Conservation (phyloP, 1,140 invertebrate species). For the Yoshiicerus persimilis region DNA sequence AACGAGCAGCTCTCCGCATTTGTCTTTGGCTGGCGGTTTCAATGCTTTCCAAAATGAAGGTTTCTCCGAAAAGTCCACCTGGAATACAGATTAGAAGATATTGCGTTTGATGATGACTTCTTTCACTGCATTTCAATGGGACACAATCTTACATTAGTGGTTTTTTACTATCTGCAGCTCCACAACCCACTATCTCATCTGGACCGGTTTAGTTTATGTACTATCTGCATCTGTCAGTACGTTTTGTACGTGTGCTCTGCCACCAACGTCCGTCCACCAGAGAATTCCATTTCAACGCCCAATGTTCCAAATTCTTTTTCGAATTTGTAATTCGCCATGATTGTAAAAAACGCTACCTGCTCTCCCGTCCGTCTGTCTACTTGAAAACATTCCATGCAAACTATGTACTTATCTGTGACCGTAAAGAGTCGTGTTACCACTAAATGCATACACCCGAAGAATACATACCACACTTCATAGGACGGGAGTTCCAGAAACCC, state of each 20-base stretch:
- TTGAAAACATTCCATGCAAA: background rate
- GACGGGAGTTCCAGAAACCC: background rate
- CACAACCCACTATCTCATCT: background rate
- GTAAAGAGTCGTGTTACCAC: background rate
- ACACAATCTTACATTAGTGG: background rate
- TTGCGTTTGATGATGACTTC: background rate
- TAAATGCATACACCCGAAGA: background rate
- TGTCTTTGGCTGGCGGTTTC: constrained; percentile 88
- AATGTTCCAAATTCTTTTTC: background rate
- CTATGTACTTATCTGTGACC: background rate
- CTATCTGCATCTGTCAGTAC: background rate
- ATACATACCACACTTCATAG: background rate
- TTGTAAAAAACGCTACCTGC: background rate
- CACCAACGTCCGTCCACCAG: background rate
- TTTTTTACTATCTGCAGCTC: background rate
- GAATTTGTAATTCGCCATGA: background rate
- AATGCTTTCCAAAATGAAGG: constrained; percentile 67
- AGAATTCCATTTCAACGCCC: background rate
- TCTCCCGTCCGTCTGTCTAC: background rate
- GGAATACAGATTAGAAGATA: constrained; percentile 35
- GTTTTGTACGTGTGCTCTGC: constrained; percentile 4
- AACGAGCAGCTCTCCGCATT: constrained; percentile 86
- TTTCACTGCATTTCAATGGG: background rate
- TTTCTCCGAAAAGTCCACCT: constrained; percentile 89
- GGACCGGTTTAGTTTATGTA: background rate